Evolutionary conservation across 2,797 vertebrate genomes (phyloP).

Genomic region (Brachyalestes nurse): DNA sequence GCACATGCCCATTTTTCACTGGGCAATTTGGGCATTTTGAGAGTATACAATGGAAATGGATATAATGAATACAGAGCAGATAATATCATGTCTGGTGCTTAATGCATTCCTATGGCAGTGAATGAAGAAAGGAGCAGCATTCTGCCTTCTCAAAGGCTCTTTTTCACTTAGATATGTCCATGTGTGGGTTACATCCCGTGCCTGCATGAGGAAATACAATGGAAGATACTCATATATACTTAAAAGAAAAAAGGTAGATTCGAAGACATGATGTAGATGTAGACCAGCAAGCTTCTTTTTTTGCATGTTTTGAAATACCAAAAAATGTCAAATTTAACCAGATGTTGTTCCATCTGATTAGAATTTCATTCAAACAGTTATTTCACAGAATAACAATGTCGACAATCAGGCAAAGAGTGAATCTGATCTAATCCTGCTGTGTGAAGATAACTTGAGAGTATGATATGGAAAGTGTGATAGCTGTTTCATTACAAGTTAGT

Average conservation of each 20-base stretch:
- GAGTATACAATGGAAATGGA: constrained; percentile 41
- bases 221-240: not conserved
- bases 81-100: constrained; percentile 15
- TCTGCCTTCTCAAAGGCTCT: not conserved
- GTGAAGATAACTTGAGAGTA: not conserved
- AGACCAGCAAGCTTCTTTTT: not conserved
- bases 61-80: constrained; percentile 42
- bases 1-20: constrained; percentile 56
- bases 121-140: not conserved
- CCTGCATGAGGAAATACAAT: not conserved
- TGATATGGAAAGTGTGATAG: not conserved
- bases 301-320: not conserved
- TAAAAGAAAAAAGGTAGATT: not conserved
- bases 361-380: not conserved
- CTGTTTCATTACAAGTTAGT: not conserved
- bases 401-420: not conserved
- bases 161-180: not conserved
- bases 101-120: not conserved
- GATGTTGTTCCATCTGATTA: not conserved
- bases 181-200: not conserved
- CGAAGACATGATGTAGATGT: not conserved
- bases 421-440: not conserved
- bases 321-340: not conserved
- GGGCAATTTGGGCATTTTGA: constrained; percentile 35
- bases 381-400: not conserved